phyloP scores from a whole-genome alignment of 2,797 vertebrate genomes.

The Holocentrus rufus region DNA sequence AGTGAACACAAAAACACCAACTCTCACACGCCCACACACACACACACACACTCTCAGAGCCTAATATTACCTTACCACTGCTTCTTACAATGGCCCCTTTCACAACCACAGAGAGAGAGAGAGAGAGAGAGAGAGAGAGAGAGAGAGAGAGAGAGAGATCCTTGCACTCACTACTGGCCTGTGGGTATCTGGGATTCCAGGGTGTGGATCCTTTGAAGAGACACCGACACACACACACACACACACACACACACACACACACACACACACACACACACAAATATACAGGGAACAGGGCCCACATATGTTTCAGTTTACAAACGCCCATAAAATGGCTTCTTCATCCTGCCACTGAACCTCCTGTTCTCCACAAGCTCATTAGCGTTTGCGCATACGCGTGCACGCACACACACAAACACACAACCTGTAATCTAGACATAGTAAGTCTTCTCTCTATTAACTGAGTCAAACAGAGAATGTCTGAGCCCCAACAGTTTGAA shows the following conservation, averaged over 20 bases:
- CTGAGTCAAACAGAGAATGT: not conserved
- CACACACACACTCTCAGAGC: constrained; percentile 7
- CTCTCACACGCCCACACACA: constrained; percentile 2
- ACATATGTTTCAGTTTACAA: constrained; percentile 74
- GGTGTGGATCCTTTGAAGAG: constrained; percentile 56
- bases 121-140: constrained; percentile 18
- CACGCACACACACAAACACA: not conserved
- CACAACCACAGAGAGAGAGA: constrained; percentile 36
- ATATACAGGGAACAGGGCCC: constrained; percentile 8
- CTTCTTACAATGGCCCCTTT: constrained; percentile 55
- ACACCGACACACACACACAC: constrained; percentile 32
- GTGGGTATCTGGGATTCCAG: constrained; percentile 29
- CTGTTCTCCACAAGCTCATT: constrained; percentile 38
- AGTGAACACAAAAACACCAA: too few relatives aligned
- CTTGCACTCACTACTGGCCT: not conserved
- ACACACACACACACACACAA: constrained; percentile 16
- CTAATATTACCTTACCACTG: constrained; percentile 53
- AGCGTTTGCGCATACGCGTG: constrained; percentile 11
- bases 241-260: constrained; percentile 34
- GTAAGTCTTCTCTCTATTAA: not conserved
- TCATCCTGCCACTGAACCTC: constrained; percentile 54
- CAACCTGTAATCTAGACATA: not conserved
- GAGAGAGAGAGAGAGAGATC: not conserved
- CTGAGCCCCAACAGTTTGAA: too few relatives aligned
- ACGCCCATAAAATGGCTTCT: constrained; percentile 63